These are phyloP conservation scores for Sussaba pulchella DNA, from an alignment of 2,888 invertebrate species.

Conservation along the genomic window DNA sequence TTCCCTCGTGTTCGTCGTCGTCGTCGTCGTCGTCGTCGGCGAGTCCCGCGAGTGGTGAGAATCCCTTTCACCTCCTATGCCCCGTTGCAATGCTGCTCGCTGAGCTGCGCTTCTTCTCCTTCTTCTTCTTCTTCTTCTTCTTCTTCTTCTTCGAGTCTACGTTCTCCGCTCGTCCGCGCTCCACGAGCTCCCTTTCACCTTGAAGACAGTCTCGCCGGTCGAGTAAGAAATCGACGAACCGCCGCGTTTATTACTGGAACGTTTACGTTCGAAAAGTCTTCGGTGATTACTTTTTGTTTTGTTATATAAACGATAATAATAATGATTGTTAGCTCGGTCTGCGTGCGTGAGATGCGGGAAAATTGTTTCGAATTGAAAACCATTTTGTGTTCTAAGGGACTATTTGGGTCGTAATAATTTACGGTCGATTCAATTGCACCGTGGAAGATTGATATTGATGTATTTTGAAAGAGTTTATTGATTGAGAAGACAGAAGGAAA, in stretches of 20 bases:
- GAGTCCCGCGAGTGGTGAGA: constrained; percentile 49
- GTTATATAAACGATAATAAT: constrained; percentile 9
- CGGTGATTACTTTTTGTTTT: constrained; percentile 2
- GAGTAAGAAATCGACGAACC: constrained; percentile 34
- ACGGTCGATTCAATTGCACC: no score
- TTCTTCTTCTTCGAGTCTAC: constrained; percentile 31
- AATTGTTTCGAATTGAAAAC: no score
- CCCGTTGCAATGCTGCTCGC: constrained; percentile 33
- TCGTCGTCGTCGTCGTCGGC: constrained; percentile 49
- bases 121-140: background rate
- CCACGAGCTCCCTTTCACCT: constrained; percentile 64
- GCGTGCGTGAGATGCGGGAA: no score
- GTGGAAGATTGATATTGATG: background rate
- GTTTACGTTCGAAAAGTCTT: constrained; percentile 48
- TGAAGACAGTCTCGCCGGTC: constrained; percentile 41
- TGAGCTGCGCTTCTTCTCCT: constrained; percentile 21
- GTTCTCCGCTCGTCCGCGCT: constrained; percentile 41
- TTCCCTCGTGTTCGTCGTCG: constrained; percentile 59
- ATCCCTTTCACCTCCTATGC: constrained; percentile 65
- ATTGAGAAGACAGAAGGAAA: no score
- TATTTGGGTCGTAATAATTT: no score
- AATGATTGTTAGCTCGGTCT: no score
- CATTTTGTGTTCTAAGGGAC: no score
- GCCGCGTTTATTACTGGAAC: constrained; percentile 34
- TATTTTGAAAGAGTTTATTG: no score